Conservation (phyloP, 1,140 invertebrate species). For the Micrasema minimum region DNA sequence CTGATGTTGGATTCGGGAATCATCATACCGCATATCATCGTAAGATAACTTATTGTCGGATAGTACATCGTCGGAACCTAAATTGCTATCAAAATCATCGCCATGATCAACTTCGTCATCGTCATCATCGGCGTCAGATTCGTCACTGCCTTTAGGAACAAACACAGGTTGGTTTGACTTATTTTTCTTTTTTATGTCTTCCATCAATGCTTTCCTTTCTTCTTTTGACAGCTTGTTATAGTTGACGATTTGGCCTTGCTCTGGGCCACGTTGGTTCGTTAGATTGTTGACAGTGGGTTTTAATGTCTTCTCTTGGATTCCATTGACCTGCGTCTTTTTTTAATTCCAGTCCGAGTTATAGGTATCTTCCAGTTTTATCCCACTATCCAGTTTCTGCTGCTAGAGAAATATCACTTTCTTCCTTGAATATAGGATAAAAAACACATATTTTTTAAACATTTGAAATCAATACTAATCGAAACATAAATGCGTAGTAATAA, state of each 20-base stretch:
- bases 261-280: conserved; percentile 34
- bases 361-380: conserved; percentile 97
- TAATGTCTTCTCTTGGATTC: conserved; percentile 16
- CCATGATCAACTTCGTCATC: too few species aligned
- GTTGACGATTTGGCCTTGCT: conserved; percentile 53
- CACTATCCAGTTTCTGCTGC: conserved; percentile 98
- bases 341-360: conserved; percentile 83
- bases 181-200: conserved; percentile 55
- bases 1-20: too few species aligned
- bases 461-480: too few species aligned
- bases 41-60: too few species aligned
- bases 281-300: neutral
- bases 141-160: conserved; percentile 33
- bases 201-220: conserved; percentile 57
- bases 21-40: too few species aligned
- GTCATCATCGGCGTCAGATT: conserved; percentile 4
- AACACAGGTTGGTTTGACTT: conserved; percentile 41
- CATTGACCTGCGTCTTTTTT: conserved; percentile 63
- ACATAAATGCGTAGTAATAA: too few species aligned
- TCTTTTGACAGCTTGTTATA: conserved; percentile 59
- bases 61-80: too few species aligned
- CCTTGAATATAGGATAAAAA: conserved; percentile 64
- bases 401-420: conserved; percentile 87
- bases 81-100: too few species aligned
- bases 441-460: too few species aligned